Evolutionary conservation across 2,113 vertebrate species (phyloP).

Genomic region (Rhea pennata): DNA sequence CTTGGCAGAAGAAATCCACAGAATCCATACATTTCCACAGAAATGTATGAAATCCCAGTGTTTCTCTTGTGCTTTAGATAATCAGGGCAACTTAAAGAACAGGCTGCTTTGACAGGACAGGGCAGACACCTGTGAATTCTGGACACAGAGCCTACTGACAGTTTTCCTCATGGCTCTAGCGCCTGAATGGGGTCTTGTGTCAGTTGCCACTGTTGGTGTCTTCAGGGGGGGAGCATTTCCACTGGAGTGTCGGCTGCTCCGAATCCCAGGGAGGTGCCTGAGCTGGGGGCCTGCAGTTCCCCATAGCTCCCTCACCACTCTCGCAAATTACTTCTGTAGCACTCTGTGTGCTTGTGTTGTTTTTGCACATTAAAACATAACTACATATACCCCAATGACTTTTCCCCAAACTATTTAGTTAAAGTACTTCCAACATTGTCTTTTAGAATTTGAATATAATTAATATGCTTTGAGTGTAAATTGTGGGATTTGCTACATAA

Average conservation of each 20-base stretch:
- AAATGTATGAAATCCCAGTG: background rate
- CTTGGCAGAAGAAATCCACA: background rate
- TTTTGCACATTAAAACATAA: slow-evolving; percentile 52
- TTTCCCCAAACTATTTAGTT: slow-evolving; percentile 75
- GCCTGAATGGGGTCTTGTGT: background rate
- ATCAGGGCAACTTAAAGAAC: background rate
- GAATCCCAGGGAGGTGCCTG: background rate
- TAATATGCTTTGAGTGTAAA: slow-evolving; percentile 75
- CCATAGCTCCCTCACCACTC: background rate
- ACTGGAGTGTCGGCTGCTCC: background rate
- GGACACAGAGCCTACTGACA: background rate
- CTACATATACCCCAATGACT: slow-evolving; percentile 49
- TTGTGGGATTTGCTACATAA: slow-evolving; percentile 73
- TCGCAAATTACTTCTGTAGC: background rate
- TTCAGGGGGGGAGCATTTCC: background rate
- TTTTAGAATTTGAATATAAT: slow-evolving; percentile 81
- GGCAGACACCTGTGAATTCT: background rate
- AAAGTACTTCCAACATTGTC: slow-evolving; percentile 69
- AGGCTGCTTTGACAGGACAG: background rate
- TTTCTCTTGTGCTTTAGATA: background rate
- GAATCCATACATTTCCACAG: background rate
- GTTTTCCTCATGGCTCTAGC: background rate
- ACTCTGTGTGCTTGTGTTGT: background rate
- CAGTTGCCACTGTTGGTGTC: background rate
- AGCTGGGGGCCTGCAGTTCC: background rate